Evolutionary conservation across 2,888 invertebrate species (phyloP), one percentile per base, ranked within the genome.

Genomic region (Mythimna ferrago): DNA sequence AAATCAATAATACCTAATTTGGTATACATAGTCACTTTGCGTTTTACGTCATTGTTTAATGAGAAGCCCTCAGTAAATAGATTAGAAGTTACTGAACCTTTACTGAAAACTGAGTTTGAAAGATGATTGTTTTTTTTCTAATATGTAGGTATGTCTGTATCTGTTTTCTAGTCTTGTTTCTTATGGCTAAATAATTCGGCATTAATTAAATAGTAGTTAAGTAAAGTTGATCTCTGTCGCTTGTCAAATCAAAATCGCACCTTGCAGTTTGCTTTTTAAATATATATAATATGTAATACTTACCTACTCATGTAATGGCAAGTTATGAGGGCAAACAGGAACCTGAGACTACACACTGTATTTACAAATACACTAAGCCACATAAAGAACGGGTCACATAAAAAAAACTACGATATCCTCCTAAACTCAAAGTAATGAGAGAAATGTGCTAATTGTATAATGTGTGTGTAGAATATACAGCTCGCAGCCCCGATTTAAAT

Each of bases 301-400:
- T 32, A 21, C 6, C 41, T 35, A 58, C 6, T 19, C 41, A n/a
- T n/a, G 32, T 9, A 32, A 54, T 21, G 26, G 57, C 65, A 56
- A 81, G 41, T 26, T 51, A 70, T 53, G 48, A 67, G 38, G 38
- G 51, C 56, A 67, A 71, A 41, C n/a, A 26, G 56, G 9, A 62
- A 74, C 26, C 26, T 79, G 41, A 69, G 11, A 48, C n/a, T 19
- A 19, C 19, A 56, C 35, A 51, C 48, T 35, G 14, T 54, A 10
- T 14, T 35, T 32, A 19, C 58, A 63, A 44, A 60, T 65, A 63
- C 16, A 16, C 16, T 48, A 48, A 16, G 16, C 16, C 6, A 48
- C 48, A 48, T 26, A 48, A 48, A 48, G 6, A 48, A 48, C 2
- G 48, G 48, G 16, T 48, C 48, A 48, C 16, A 6, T 16, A 6